A percentile compares a stretch with the other conserved stretches of the same genome.
Conservation (phyloP, 2,888 invertebrate genomes). For the Odontocolon sp. region DNA sequence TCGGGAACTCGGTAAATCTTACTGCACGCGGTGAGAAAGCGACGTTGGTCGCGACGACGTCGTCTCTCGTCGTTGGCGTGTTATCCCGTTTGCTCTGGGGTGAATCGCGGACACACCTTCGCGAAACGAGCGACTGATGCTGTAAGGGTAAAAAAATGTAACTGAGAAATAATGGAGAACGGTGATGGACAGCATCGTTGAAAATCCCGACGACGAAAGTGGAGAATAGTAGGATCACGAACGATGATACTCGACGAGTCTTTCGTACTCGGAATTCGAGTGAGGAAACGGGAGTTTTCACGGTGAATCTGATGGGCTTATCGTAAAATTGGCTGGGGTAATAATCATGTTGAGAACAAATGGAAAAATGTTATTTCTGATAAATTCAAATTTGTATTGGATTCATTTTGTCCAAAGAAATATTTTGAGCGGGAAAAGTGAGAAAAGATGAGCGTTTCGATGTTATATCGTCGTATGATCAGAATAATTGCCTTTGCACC, state of each 20-base stretch:
- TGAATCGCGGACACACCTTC: constrained; percentile 43
- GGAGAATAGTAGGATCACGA: constrained; percentile 28
- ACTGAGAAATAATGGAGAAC: constrained; percentile 58
- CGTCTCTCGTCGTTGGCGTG: constrained; percentile 21
- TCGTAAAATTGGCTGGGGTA: no score
- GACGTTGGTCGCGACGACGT: constrained; percentile 31
- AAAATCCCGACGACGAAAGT: constrained; percentile 34
- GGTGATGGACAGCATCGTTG: constrained; percentile 54
- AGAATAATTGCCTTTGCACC: no score
- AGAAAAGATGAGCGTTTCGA: no score
- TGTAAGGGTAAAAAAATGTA: constrained; percentile 11
- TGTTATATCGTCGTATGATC: no score
- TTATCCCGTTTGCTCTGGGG: neutral
- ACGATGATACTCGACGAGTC: constrained; percentile 16
- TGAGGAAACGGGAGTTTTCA: neutral
- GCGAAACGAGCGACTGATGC: constrained; percentile 38
- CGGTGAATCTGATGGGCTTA: no score
- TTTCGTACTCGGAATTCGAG: neutral
- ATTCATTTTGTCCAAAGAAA: no score
- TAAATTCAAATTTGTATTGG: no score
- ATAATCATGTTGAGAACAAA: no score
- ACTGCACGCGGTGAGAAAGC: constrained; percentile 39
- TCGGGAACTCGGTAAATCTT: constrained; percentile 62
- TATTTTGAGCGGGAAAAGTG: no score
- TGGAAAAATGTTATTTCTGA: no score